Percentiles rank a stretch among this genome's conserved stretches.
These are phyloP conservation scores for Oscarella lobularis DNA, from an alignment of 37 sponge, comb jelly and placozoan species.

Conservation along the genomic window DNA sequence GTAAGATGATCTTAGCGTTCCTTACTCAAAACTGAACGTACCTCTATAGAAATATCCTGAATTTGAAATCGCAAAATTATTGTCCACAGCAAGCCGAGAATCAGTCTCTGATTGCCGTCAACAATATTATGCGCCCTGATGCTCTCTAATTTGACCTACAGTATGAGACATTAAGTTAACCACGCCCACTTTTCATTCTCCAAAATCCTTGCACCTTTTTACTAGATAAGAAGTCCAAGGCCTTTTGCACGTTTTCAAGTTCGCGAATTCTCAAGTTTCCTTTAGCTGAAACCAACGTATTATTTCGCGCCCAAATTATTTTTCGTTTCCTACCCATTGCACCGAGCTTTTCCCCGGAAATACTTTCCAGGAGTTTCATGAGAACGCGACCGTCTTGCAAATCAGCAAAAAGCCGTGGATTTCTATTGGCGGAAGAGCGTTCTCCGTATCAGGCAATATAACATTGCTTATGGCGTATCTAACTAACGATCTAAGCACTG, in stretches of 20 bases:
- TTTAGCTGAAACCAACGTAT: too few relatives aligned
- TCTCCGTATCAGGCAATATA: too few relatives aligned
- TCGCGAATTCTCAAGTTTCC: constrained; percentile 84
- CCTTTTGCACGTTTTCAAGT: constrained; percentile 85
- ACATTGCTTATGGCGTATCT: too few relatives aligned
- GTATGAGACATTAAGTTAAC: too few relatives aligned
- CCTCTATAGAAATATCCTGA: constrained; percentile 68
- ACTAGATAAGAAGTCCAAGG: constrained; percentile 51
- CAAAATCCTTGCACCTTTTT: too few relatives aligned
- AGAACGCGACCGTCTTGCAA: constrained; percentile 79
- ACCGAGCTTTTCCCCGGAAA: constrained; percentile 77
- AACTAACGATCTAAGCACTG: too few relatives aligned
- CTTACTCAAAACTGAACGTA: constrained; percentile 4
- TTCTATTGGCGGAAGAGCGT: too few relatives aligned
- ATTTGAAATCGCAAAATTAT: constrained; percentile 80
- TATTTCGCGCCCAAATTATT: neutral
- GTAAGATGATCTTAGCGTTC: neutral
- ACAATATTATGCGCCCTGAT: constrained; percentile 95
- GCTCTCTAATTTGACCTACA: constrained; percentile 69
- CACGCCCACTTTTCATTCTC: too few relatives aligned
- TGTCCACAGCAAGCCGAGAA: constrained; percentile 88
- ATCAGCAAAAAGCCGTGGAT: constrained; percentile 47
- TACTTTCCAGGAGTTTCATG: constrained; percentile 65
- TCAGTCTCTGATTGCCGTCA: constrained; percentile 79
- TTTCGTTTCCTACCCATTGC: constrained; percentile 18